Base-by-base conservation (phyloP, 2,113 vertebrate genomes). In the Agapornis roseicollis region DNA sequence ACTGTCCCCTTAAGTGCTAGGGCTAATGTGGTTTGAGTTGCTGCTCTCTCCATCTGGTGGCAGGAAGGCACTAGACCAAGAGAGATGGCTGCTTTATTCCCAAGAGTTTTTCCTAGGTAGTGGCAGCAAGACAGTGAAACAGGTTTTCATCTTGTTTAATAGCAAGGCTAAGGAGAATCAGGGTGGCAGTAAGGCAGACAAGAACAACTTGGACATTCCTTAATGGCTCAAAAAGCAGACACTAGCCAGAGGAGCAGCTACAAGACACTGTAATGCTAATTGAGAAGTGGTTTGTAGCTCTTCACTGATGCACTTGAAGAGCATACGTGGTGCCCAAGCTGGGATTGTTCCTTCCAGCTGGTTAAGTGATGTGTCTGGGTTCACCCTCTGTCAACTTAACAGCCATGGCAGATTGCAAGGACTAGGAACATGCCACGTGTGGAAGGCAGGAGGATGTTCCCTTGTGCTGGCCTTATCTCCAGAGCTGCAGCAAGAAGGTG, bases 41-140 rank as follows among this genome's bases (percentile, higher is more conserved):
- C 80, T 80, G 80, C 69, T 86, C 63, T 85, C 90, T 88, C 90
- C 88, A 77, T 93, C 88, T 96, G 90, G 20, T 90, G 80, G 70
- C 64, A 88, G 94, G 74, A 79, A 90, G 71, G 60, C 56, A 64
- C 37, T 17, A 55, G 74, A 29, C 77, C 68, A 42, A 5, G 29
- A 33, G 53, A 52, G 84, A 76, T 72, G 2, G 1, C 29, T 70
- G 37, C 13, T 66, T 90, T 79, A 35, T 85, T 47, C 63, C 71
- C 2, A 2, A 44, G 82, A 82, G 71, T 61, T 93, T 91, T 91
- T 86, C 60, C 9, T 33, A 55, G 61, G 41, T 91, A 31, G 47
- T 29, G 60, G 64, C 93, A 94, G 56, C 66, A 55, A 24, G 92
- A 29, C 8, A 33, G 44, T 17, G 63, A 82, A 69, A 44, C 31